Percentiles rank a stretch among this genome's conserved stretches.
These are phyloP conservation scores for Ectobius pallidus DNA, from an alignment of 2,888 invertebrate species.

Conservation along the genomic window DNA sequence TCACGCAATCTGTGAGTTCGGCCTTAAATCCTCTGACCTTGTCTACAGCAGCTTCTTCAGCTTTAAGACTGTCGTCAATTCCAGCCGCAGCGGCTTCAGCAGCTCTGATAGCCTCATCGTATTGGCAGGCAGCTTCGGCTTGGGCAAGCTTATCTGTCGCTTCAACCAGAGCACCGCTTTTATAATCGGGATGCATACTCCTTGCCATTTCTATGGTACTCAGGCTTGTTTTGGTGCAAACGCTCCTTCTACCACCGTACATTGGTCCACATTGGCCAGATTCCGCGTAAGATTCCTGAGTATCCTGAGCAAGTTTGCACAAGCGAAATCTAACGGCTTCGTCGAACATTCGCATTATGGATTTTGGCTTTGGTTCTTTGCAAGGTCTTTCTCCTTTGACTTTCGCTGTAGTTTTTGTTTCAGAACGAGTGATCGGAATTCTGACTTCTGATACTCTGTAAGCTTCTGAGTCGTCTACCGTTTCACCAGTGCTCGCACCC, in stretches of 20 bases:
- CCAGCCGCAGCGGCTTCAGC: not conserved
- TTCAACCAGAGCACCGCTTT: not conserved
- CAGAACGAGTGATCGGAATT: too few relatives aligned
- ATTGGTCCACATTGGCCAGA: not conserved
- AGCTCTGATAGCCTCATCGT: not conserved
- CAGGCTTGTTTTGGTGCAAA: not conserved
- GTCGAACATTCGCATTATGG: not conserved
- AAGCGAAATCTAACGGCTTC: not conserved
- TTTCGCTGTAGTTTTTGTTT: not conserved
- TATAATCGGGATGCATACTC: conserved; percentile 1
- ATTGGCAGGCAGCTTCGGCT: not conserved
- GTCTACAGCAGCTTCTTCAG: not conserved
- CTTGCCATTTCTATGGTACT: not conserved
- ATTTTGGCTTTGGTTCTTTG: not conserved
- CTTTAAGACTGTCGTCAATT: not conserved
- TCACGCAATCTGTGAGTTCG: not conserved
- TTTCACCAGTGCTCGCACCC: too few relatives aligned
- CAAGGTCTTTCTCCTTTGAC: not conserved
- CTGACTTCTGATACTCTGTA: too few relatives aligned
- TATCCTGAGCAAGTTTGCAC: not conserved
- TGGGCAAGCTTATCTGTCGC: not conserved
- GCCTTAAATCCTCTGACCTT: not conserved
- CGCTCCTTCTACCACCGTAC: not conserved
- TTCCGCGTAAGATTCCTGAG: not conserved
- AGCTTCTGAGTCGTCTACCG: too few relatives aligned